Evolutionary conservation across 2,888 invertebrate species (phyloP).

Genomic region (Sphaerophoria taeniata): DNA sequence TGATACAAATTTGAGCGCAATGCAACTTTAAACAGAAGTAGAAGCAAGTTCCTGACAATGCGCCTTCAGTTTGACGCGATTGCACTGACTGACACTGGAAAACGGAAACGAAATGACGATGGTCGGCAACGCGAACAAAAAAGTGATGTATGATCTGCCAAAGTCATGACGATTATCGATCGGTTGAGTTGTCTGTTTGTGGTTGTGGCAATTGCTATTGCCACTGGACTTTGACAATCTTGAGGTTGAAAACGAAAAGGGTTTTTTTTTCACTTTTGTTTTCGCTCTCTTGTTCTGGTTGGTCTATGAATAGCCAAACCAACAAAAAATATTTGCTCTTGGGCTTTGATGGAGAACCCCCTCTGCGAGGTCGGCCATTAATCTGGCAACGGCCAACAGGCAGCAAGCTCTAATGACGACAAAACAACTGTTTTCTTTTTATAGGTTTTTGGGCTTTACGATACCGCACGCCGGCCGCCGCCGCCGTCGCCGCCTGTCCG

Average conservation of each 20-base stretch:
- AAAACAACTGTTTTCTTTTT: constrained; percentile 62
- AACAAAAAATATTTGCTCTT: not conserved
- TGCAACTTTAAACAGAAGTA: constrained; percentile 50
- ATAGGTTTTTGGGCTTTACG: constrained; percentile 46
- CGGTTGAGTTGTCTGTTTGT: constrained; percentile 60
- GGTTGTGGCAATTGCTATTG: constrained; percentile 40
- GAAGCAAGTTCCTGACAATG: constrained; percentile 46
- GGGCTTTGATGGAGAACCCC: constrained; percentile 25
- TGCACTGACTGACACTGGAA: not conserved
- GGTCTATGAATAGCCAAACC: constrained; percentile 10
- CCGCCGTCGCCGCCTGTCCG: constrained; percentile 3
- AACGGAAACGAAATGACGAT: constrained; percentile 22
- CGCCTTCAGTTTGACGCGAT: not conserved
- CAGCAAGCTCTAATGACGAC: constrained; percentile 60
- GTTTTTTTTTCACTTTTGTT: constrained; percentile 34
- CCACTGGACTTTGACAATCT: constrained; percentile 25
- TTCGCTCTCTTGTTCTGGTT: not conserved
- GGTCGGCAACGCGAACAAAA: constrained; percentile 24
- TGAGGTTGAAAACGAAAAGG: not conserved
- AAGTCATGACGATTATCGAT: constrained; percentile 74
- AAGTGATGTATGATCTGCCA: constrained; percentile 74
- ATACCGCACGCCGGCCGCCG: too few relatives aligned
- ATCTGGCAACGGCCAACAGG: constrained; percentile 66
- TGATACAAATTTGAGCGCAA: constrained; percentile 71
- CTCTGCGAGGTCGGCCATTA: constrained; percentile 65